Base-by-base conservation (phyloP, 2,113 vertebrate species). In the Bubalus kerabau region DNA sequence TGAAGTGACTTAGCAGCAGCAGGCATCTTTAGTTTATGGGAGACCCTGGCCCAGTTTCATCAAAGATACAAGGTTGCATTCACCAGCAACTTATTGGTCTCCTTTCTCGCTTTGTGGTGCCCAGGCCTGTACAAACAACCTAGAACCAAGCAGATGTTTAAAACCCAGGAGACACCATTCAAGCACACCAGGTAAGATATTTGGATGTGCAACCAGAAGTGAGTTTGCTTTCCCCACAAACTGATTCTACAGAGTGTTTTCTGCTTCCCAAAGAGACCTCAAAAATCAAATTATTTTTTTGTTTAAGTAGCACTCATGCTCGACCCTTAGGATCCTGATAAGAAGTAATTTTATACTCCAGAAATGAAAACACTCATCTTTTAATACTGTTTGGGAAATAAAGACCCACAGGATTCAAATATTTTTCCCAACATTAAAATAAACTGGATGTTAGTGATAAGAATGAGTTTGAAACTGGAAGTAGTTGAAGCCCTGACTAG, bases 201-300 rank as follows among this genome's bases (percentile, higher is more conserved):
- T 87, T 91, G 76, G 36, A 46, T 24, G 26, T 67, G 14, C 48
- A 87, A 26, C 46, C 28, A 32, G 67, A 92, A 86, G 52, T 36
- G 40, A 86, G 21, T 74, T 43, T 94, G 83, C 46, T 87, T 76
- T 91, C 24, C 67, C 81, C 16, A 56, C 62, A 90, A 93, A 88
- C 56, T 50, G 17, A 96, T 96, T 59, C 87, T 83, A 40, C 15
- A 46, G 84, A 52, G 80, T 26, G 17, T 87, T 54, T 92, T 87
- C 56, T 64, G 23, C 56, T 96, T 90, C 24, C 76, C 82, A 52
- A 67, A 83, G 56, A 87, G 62, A 87, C 19, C 19, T 62, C 28
- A 87, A 94, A 91, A 83, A 83, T 90, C 54, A 90, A 78, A 56
- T 92, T 48, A 64, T 52, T 48, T 57, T 94, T 92, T 87, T 87